Evolutionary conservation across 30 jellyfish, hydroid and myxozoan genomes (phyloP).

Genomic region (Phacellophora camtschatica): DNA sequence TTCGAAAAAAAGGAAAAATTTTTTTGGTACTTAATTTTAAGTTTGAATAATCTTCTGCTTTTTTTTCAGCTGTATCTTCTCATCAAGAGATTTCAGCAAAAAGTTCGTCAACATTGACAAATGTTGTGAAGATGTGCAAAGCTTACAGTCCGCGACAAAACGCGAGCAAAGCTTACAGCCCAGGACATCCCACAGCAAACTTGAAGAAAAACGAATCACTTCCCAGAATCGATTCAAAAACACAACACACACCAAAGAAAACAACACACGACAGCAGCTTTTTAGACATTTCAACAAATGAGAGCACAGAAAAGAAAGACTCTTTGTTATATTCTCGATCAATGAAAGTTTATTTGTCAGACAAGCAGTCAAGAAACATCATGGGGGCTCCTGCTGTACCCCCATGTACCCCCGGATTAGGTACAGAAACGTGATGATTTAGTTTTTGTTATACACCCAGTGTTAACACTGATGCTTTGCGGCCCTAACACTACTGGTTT

Average conservation of each 20-base stretch:
- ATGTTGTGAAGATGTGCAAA: too few species aligned
- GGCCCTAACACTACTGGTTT: not conserved
- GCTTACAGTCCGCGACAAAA: too few species aligned
- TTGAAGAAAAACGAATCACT: too few species aligned
- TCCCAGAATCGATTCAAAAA: conserved; percentile 12
- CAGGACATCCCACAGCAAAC: too few species aligned
- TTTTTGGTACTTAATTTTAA: too few species aligned
- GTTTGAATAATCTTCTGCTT: too few species aligned
- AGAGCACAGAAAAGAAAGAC: not conserved
- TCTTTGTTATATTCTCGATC: not conserved
- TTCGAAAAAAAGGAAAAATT: too few species aligned
- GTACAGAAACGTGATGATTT: not conserved
- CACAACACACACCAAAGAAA: not conserved
- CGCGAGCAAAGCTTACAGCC: too few species aligned
- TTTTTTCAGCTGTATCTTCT: too few species aligned
- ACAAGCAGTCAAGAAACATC: conserved; percentile 22
- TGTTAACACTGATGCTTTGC: not conserved
- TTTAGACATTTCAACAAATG: not conserved
- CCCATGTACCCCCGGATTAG: conserved; percentile 58
- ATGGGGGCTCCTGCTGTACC: conserved; percentile 71
- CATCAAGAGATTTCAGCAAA: too few species aligned
- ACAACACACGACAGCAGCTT: not conserved
- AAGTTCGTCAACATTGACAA: too few species aligned
- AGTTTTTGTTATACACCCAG: not conserved
- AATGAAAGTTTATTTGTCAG: conserved; percentile 40